A percentile compares a stretch with the other conserved stretches of the same genome.
Conservation (phyloP, 2,888 invertebrate species). For the Troides oblongomaculatus region DNA sequence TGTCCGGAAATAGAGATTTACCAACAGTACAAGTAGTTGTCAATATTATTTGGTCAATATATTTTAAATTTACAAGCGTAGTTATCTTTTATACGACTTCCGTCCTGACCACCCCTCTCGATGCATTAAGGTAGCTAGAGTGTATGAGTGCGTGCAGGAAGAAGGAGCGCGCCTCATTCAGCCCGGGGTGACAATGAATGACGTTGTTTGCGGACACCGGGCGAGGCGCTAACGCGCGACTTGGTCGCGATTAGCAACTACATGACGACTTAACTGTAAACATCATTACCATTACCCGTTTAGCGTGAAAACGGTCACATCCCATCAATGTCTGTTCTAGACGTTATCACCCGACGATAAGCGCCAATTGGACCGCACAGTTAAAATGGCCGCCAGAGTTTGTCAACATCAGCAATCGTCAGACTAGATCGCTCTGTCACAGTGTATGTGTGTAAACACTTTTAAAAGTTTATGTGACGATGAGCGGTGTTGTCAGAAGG, state of each 20-base stretch:
- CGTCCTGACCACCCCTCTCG: conserved; percentile 35
- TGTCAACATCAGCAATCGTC: conserved; percentile 63
- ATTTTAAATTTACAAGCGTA: no score
- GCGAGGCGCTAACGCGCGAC: conserved; percentile 78
- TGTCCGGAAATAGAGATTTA: no score
- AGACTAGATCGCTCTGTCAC: conserved; percentile 71
- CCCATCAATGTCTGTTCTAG: conserved; percentile 34
- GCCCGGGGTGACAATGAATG: conserved; percentile 71
- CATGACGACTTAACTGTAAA: conserved; percentile 77
- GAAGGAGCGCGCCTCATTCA: conserved; percentile 59
- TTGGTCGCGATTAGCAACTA: conserved; percentile 64
- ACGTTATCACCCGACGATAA: conserved; percentile 39
- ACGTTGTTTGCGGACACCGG: conserved; percentile 74
- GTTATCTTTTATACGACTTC: neutral
- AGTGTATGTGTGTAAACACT: conserved; percentile 69
- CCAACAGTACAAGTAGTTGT: no score
- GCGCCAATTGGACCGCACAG: conserved; percentile 30
- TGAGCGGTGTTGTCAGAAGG: conserved; percentile 72
- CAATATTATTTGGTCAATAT: no score
- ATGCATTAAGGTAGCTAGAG: conserved; percentile 32
- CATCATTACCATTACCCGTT: conserved; percentile 69
- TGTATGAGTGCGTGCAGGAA: conserved; percentile 37
- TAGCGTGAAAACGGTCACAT: conserved; percentile 32
- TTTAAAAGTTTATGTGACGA: conserved; percentile 75
- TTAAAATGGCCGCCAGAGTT: conserved; percentile 37